Evolutionary conservation across 2,113 vertebrate species (phyloP).

Genomic region (Syngnathus floridae): DNA sequence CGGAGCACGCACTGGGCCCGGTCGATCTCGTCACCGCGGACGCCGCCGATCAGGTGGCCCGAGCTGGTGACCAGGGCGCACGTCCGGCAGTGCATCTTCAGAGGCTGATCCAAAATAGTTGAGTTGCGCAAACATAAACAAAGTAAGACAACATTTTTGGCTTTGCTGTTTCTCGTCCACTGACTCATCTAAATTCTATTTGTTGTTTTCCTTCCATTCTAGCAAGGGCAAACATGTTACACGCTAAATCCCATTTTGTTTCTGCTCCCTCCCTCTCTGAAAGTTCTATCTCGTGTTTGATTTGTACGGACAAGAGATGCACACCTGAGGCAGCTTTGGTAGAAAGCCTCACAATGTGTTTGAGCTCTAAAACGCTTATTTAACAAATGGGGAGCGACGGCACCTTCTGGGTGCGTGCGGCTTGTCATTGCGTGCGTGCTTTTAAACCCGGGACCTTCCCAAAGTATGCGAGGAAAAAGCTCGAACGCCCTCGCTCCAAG

Average conservation of each 20-base stretch:
- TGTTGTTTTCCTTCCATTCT: too few species aligned
- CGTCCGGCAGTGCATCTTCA: slow-evolving; percentile 87
- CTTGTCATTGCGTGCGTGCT: slow-evolving; percentile 47
- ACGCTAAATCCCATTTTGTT: neutral
- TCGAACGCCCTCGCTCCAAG: too few species aligned
- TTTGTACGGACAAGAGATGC: slow-evolving; percentile 36
- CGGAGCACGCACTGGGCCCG: slow-evolving; percentile 88
- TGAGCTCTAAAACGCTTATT: slow-evolving; percentile 54
- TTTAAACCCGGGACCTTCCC: slow-evolving; percentile 38
- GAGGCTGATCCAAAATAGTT: slow-evolving; percentile 67
- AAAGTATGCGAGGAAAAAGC: slow-evolving; percentile 31
- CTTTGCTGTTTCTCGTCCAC: too few species aligned
- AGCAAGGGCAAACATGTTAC: neutral
- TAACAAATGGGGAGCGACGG: slow-evolving; percentile 57
- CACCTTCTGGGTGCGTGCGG: slow-evolving; percentile 41
- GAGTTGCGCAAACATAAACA: too few species aligned
- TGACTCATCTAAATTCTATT: too few species aligned
- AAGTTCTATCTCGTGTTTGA: neutral
- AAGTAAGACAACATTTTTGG: neutral
- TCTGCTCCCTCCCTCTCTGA: neutral
- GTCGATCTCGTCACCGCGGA: slow-evolving; percentile 81
- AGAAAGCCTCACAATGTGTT: slow-evolving; percentile 36
- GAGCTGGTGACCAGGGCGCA: slow-evolving; percentile 94
- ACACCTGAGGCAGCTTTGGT: slow-evolving; percentile 44
- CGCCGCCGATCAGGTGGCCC: slow-evolving; percentile 82